Evolutionary conservation across 2,888 invertebrate genomes (phyloP).

Genomic region (Bellardia bayeri): DNA sequence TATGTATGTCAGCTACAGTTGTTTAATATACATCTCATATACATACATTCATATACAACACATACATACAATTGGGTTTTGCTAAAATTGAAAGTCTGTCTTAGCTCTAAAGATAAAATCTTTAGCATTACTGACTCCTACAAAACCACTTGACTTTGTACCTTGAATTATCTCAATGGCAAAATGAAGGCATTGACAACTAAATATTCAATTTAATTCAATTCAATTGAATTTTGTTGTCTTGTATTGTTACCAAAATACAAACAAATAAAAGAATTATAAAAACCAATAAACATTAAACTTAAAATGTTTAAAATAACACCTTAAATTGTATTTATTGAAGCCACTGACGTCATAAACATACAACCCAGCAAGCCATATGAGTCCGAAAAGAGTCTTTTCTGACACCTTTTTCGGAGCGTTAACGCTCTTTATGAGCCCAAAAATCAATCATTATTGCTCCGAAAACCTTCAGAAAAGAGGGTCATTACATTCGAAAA

Average conservation of each 20-base stretch:
- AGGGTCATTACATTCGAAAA: too few species aligned
- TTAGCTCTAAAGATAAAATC: neutral
- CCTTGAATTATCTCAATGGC: slow-evolving; percentile 7
- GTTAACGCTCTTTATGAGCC: too few species aligned
- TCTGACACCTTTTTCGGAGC: too few species aligned
- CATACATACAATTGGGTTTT: too few species aligned
- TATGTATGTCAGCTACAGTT: neutral
- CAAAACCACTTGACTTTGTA: slow-evolving; percentile 53
- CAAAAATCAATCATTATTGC: too few species aligned
- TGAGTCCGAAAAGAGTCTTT: too few species aligned
- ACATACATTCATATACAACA: neutral
- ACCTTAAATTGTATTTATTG: slow-evolving; percentile 30
- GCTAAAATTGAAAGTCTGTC: slow-evolving; percentile 13
- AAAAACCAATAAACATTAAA: neutral
- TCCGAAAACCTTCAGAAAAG: too few species aligned
- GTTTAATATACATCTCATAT: neutral
- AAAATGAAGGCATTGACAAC: neutral
- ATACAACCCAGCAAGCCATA: too few species aligned
- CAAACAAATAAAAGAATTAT: too few species aligned
- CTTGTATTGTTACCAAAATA: neutral
- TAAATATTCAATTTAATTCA: neutral
- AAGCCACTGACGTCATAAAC: neutral
- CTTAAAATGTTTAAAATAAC: slow-evolving; percentile 47
- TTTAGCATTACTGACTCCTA: neutral
- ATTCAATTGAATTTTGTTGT: neutral